Evolutionary conservation across 1,140 invertebrate species (phyloP).

Genomic region (Leptinotarsa undecemlineata): DNA sequence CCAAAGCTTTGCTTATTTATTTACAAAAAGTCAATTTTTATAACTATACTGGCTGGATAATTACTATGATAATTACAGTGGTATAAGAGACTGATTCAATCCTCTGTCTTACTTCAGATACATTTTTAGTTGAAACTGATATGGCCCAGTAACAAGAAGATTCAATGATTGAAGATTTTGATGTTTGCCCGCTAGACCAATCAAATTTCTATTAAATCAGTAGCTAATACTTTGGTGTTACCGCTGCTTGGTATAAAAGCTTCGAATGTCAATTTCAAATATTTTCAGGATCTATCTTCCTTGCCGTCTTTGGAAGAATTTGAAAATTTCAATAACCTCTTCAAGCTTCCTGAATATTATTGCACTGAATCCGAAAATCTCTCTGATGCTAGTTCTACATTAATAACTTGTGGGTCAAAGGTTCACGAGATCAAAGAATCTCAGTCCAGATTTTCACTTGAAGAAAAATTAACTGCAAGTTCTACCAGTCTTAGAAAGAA

Average conservation of each 20-base stretch:
- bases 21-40: too few species aligned
- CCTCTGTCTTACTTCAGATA: too few species aligned
- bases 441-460: slow-evolving; percentile 22
- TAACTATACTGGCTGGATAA: too few species aligned
- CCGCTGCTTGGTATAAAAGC: not conserved
- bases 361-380: slow-evolving; percentile 22
- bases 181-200: too few species aligned
- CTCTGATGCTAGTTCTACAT: slow-evolving; percentile 23
- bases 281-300: slow-evolving; percentile 37
- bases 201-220: too few species aligned
- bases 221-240: too few species aligned
- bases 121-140: too few species aligned
- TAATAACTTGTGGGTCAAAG: not conserved
- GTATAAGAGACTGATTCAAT: too few species aligned
- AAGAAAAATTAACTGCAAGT: slow-evolving; percentile 13
- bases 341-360: slow-evolving; percentile 21
- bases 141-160: too few species aligned
- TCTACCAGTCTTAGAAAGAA: not conserved
- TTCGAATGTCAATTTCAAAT: not conserved
- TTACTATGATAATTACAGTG: too few species aligned
- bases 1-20: too few species aligned
- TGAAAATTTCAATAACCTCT: slow-evolving; percentile 29
- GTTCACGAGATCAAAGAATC: not conserved
- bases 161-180: too few species aligned
- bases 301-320: slow-evolving; percentile 35